Conservation (phyloP, 1,140 invertebrate species). For the Drosophila simulans region DNA sequence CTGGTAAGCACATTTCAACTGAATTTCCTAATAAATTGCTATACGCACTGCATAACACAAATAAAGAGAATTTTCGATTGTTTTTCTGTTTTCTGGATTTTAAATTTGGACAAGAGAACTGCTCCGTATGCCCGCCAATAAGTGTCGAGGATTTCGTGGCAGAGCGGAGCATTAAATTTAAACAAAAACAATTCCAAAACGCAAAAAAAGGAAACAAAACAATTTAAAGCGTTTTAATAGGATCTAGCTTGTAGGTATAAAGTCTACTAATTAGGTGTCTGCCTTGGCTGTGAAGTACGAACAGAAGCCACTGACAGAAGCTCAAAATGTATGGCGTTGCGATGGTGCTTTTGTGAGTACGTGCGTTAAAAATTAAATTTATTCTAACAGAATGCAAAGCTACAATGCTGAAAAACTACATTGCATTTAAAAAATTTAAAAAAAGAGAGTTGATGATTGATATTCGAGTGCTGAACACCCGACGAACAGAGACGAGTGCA, state of each 20-base stretch:
- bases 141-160: conserved; percentile 38
- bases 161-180: conserved; percentile 5
- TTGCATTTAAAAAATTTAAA: too few species aligned
- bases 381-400: too few species aligned
- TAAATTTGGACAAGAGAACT: conserved; percentile 27
- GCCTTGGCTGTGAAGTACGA: conserved; percentile 35
- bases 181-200: conserved; percentile 3
- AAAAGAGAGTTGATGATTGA: too few species aligned
- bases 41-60: conserved; percentile 78
- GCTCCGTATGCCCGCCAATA: conserved; percentile 13
- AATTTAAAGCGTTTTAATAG: conserved; percentile 1
- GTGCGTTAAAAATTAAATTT: conserved; percentile 1
- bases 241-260: not conserved
- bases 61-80: conserved; percentile 68
- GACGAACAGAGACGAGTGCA: conserved; percentile 7
- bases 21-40: conserved; percentile 84
- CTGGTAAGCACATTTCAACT: conserved; percentile 84
- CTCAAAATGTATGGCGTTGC: not conserved
- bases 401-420: too few species aligned
- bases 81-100: conserved; percentile 41
- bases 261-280: conserved; percentile 14
- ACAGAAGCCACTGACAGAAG: conserved; percentile 16
- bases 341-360: not conserved
- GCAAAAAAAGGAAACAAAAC: not conserved
- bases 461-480: too few species aligned